Evolutionary conservation across 2,113 vertebrate species (phyloP).

Genomic region (Physeter macrocephalus): DNA sequence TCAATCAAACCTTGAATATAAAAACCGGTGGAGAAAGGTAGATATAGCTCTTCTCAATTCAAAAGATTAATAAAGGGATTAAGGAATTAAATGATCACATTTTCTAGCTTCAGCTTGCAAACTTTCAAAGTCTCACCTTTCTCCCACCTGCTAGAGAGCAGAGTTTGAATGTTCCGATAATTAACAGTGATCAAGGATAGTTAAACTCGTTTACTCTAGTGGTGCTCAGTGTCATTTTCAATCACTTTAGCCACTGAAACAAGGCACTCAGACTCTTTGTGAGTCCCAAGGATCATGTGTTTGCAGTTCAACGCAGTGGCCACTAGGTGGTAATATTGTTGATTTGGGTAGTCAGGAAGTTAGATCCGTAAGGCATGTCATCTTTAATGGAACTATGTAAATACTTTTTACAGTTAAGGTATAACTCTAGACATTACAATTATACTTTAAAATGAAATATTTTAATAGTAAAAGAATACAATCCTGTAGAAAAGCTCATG

Average conservation of each 20-base stretch:
- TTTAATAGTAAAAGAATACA: not conserved
- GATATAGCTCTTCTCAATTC: not conserved
- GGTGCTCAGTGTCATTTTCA: not conserved
- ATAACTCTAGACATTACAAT: not conserved
- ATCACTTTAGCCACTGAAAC: not conserved
- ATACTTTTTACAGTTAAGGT: not conserved
- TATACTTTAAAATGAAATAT: not conserved
- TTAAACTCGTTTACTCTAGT: not conserved
- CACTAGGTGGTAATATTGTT: conserved; percentile 57
- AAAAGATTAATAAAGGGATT: not conserved
- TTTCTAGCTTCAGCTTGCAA: not conserved
- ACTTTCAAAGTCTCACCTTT: not conserved
- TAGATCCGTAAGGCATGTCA: not conserved
- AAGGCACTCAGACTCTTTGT: not conserved
- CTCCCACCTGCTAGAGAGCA: not conserved
- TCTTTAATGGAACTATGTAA: not conserved
- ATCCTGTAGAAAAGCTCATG: not conserved
- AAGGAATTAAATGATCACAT: not conserved
- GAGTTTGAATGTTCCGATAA: not conserved
- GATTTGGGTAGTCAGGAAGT: not conserved
- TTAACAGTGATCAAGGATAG: not conserved
- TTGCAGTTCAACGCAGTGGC: conserved; percentile 15
- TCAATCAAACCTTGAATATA: not conserved
- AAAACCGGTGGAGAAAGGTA: not conserved
- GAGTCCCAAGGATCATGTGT: not conserved